Base-by-base conservation (phyloP, 2,113 vertebrate genomes). In the Arothron firmamentum region DNA sequence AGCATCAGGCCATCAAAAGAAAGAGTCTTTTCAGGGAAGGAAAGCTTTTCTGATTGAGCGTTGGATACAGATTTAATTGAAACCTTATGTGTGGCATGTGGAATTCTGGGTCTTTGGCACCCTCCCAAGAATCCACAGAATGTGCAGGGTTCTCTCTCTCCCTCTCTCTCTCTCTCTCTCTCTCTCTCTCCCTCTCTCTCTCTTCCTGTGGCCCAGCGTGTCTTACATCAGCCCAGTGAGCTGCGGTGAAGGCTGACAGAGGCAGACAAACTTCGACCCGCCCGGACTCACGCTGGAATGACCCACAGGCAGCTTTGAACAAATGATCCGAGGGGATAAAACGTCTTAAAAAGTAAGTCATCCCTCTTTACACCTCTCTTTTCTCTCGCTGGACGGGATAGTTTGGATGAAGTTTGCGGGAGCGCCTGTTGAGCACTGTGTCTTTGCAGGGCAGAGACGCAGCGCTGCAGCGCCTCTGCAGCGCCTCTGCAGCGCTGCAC, bases 101-200 rank as follows among this genome's bases (percentile, higher is more conserved):
- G 95, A 94, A 95, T 93, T 95, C 93, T 94, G 94, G 94, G 94
- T 93, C 85, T 93, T 91, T 95, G 95, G 94, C 91, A 14, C 17
- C 18, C 52, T 85, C 88, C 95, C 95, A 97, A 92, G 92, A 95
- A 97, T 96, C 92, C 62, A 77, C 92, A 96, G 94, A 95, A 97
- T 95, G 95, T 73, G 75, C 89, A 86, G 57, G 67, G 56, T 72
- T 79, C 81, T 80, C 65, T 51, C 77, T 43, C 77, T 46, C 66
- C 71, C 61, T 61, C 48, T 65, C 61, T 54, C 53, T 46, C n/a
- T 43, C 61, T 56, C 59, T 52, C 65, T 51, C 54, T 69, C 66
- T 65, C 43, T 72, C 45, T 47, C 45, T 6, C 45, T 47, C 45
- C 7, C 56, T 42, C 52, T 62, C 53, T 69, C 19, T 62, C 68